Conservation (phyloP, 2,888 invertebrate genomes). For the Polyommatus iphigenia region DNA sequence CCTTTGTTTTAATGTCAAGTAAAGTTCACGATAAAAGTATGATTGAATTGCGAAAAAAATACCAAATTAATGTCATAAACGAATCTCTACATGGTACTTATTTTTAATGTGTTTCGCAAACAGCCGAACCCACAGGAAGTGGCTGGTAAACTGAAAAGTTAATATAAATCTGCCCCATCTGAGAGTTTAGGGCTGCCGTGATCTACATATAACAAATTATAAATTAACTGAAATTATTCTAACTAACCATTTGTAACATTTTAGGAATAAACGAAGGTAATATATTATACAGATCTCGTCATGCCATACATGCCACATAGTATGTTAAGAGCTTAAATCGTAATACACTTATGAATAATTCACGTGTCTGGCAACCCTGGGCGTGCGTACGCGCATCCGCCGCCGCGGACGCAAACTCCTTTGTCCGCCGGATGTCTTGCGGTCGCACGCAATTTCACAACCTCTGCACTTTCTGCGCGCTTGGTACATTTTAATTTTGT, state of each 20-base stretch:
- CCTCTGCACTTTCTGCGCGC: slow-evolving; percentile 59
- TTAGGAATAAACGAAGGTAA: not conserved
- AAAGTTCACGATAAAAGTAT: not conserved
- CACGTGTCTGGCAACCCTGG: slow-evolving; percentile 15
- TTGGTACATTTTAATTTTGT: slow-evolving; percentile 51
- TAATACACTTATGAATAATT: slow-evolving; percentile 11
- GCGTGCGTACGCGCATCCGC: slow-evolving; percentile 47
- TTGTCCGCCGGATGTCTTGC: slow-evolving; percentile 78
- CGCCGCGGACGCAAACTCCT: slow-evolving; percentile 55
- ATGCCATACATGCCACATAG: not conserved
- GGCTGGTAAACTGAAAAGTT: slow-evolving; percentile 43
- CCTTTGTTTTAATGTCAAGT: not conserved
- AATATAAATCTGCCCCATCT: slow-evolving; percentile 62
- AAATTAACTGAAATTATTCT: not conserved
- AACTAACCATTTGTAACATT: not conserved
- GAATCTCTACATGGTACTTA: not conserved
- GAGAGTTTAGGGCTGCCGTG: slow-evolving; percentile 41
- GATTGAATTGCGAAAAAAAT: not conserved
- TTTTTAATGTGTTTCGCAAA: slow-evolving; percentile 32
- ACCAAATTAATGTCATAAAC: not conserved
- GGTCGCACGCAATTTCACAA: slow-evolving; percentile 79
- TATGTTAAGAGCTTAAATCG: slow-evolving; percentile 1
- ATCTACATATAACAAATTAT: not conserved
- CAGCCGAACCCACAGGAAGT: slow-evolving; percentile 42
- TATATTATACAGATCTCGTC: not conserved